Conservation (phyloP, 2,797 vertebrate genomes). For the Cheirogaleus major region DNA sequence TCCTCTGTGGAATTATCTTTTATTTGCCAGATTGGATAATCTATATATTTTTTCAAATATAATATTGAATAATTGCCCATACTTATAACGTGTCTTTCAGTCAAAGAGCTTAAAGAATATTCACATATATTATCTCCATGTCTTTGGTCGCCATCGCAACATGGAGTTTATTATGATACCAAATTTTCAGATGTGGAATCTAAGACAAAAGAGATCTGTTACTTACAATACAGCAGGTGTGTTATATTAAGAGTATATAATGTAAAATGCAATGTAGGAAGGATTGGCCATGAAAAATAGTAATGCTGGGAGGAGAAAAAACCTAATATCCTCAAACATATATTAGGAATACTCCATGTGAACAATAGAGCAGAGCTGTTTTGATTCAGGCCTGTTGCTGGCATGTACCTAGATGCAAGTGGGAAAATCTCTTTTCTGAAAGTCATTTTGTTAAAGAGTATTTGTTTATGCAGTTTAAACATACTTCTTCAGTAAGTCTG, state of each 20-base stretch:
- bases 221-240: background rate
- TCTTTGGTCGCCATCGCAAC: background rate
- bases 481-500: background rate
- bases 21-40: background rate
- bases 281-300: background rate
- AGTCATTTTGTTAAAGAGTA: background rate
- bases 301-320: background rate
- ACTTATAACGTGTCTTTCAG: background rate
- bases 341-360: background rate
- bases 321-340: background rate
- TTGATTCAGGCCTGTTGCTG: background rate
- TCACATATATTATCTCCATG: background rate
- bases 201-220: background rate
- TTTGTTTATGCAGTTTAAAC: background rate
- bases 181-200: background rate
- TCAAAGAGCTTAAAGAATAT: background rate
- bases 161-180: background rate
- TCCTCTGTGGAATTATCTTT: background rate
- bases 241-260: background rate
- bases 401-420: background rate
- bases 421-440: background rate
- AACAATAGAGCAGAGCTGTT: background rate
- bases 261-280: background rate
- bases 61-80: background rate
- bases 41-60: slow-evolving; percentile 13